Evolutionary conservation across 2,888 invertebrate genomes (phyloP), one percentile per base, ranked within the genome.

Genomic region (Amblyjoppa proteus): DNA sequence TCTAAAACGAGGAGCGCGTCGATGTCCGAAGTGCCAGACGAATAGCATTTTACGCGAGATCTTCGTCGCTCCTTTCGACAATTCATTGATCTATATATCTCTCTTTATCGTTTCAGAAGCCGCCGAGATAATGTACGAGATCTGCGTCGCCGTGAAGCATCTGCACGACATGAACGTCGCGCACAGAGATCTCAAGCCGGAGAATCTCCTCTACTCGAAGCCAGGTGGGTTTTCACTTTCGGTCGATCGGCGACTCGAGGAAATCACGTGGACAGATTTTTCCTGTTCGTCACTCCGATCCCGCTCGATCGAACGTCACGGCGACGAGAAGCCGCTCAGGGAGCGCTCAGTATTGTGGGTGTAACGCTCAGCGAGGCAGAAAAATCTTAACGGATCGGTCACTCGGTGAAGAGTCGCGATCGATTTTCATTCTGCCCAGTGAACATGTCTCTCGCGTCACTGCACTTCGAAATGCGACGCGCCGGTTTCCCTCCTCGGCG

Each of bases 171-270:
- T 97, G 92, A 97, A 99, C 94, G 99, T 99, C 89, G 99, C 99
- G 45, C 99, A 99, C 94, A 96, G 99, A 87, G 99, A 99, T 95
- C 96, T 99, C 89, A 99, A 99, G 94, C 99, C 99, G 0, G 99
- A 99, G 95, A 99, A 99, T 95, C 95, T 99, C 70, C 95, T 99
- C 1, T 99, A 99, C 94, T 97, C 98, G 31, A 97, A 95, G 90
- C 95, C 95, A 93, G 97, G 96, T 95, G 89, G 86, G 89, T 81
- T 78, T 61, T 53, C 49, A 11, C 31, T 69, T 51, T 25, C 41
- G 20, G 53, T 53, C 20, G n/a, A n/a, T 53, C 53, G 4, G 5
- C 4, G n/a, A n/a, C 7, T 68, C 20, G 7, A 9, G n/a, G 34
- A 73, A 73, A 73, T 51, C 20, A 28, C 25, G 20, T 45, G 16